These are phyloP conservation scores for Anseranas semipalmata DNA, from an alignment of 2,113 vertebrate species.

Conservation along the genomic window DNA sequence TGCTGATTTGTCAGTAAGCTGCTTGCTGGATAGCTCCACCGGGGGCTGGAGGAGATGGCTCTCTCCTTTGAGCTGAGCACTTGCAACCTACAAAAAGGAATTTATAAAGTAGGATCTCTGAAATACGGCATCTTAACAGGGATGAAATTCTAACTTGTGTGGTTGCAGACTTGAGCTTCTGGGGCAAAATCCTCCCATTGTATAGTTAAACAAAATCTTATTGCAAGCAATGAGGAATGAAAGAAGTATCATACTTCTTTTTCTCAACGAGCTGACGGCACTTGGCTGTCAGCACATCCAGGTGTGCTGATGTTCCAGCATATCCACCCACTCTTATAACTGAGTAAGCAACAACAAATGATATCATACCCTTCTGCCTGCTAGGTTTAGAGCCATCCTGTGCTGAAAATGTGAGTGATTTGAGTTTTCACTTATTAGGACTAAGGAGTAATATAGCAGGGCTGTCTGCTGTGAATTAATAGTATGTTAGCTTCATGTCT, in stretches of 20 bases:
- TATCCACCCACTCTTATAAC: conserved; percentile 14
- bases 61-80: not conserved
- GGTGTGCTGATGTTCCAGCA: conserved; percentile 33
- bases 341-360: conserved; percentile 28
- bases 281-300: conserved; percentile 24
- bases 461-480: not conserved
- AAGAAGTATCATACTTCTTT: not conserved
- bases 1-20: not conserved
- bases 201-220: conserved; percentile 2
- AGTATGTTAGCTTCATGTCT: not conserved
- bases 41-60: not conserved
- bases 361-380: conserved; percentile 8
- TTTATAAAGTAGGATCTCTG: not conserved
- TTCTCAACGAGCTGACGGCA: not conserved
- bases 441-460: not conserved
- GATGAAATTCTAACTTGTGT: not conserved
- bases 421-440: not conserved
- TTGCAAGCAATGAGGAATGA: not conserved
- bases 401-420: not conserved
- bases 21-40: not conserved
- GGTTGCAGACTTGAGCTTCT: not conserved
- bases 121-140: not conserved
- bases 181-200: not conserved
- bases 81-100: not conserved
- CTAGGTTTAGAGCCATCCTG: not conserved